Evolutionary conservation across 1,140 invertebrate species (phyloP), one percentile per base, ranked within the genome.

Genomic region (Listronotus oregonensis): DNA sequence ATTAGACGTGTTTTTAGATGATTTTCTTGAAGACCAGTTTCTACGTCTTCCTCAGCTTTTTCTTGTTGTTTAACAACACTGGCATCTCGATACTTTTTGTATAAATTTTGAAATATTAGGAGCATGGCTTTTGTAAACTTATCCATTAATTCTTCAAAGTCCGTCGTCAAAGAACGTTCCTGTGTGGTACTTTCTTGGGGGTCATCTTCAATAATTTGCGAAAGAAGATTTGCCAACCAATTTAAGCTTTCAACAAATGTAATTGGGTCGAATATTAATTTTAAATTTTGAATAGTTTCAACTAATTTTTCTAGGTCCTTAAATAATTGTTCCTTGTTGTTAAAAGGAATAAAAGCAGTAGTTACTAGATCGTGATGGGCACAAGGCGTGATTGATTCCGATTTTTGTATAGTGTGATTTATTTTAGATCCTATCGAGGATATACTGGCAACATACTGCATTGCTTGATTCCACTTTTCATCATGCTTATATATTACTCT

Each of bases 51-150:
- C 18, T 64, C 49, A 15, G 6, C 18, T 61, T 66, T 39, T 3
- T 10, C 50, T 59, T 62, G 46, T 47, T 61, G 60, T 50, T 60
- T 27, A n/a, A 67, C 67, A 50, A 10, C 49, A 51, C 58, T 51
- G 27, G 15, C 47, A 39, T 57, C 65, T 39, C 34, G 10, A 65
- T 86, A 84, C 65, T 86, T 85, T 75, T 92, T 91, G 69, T 87
- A 89, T 40, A 90, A 79, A 47, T 86, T 85, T 74, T 92, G 89
- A 59, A 92, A 82, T 0, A 83, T 78, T 7, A 90, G 64, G 1
- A 91, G 77, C 71, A 89, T 82, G 39, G 78, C 82, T 51, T 85
- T 84, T 0, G 86, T 74, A 49, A 89, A 76, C 62, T 82, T 80
- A 73, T 89, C 83, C 5, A 86, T 71, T 68, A 81, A 71, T 12